Base-by-base conservation (phyloP, 2,797 vertebrate species). In the Rhabdomys pumilio region DNA sequence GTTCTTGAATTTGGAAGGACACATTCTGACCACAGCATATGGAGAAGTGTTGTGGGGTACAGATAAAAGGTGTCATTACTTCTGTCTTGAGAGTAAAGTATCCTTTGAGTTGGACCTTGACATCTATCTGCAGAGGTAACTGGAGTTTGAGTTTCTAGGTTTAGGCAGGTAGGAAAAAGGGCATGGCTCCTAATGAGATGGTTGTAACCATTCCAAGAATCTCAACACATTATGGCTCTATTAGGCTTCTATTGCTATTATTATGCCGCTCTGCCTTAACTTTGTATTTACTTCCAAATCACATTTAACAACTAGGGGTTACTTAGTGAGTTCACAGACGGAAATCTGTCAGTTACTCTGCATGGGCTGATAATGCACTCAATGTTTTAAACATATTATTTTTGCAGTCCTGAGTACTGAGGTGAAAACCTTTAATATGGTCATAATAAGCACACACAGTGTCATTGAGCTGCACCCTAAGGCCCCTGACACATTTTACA, bases 61-160 rank as follows among this genome's bases (percentile, higher is more conserved):
- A 47, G 15, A 63, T 22, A 53, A 69, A 81, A 53, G 31, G 73
- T 15, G 44, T 13, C 44, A 10, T 96, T 59, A 85, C 31, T 84
- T 92, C 6, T 80, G 72, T 77, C 77, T 53, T 53, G 41, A 63
- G 17, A 20, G 4, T 80, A 65, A 69, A 29, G 22, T 57, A 17
- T 59, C 26, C 38, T 75, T 89, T 86, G 61, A 31, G 15, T 41
- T 93, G 57, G 15, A 77, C 75, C 41, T 44, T 59, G 88, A 90
- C n/a, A 38, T 91, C 29, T 76, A 38, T 91, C n/a, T 81, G 80
- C 61, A 15, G 26, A 82, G 59, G 57, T 65, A 17, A 73, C 29
- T n/a, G 17, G 63, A 65, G n/a, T 72, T 72, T 72, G n/a, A 38
- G 82, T 38, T 96, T 92, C 85, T 55, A 93, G 55, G 41, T 13